Evolutionary conservation across 2,888 invertebrate genomes (phyloP).

Genomic region (Megalurothrips usitatus): DNA sequence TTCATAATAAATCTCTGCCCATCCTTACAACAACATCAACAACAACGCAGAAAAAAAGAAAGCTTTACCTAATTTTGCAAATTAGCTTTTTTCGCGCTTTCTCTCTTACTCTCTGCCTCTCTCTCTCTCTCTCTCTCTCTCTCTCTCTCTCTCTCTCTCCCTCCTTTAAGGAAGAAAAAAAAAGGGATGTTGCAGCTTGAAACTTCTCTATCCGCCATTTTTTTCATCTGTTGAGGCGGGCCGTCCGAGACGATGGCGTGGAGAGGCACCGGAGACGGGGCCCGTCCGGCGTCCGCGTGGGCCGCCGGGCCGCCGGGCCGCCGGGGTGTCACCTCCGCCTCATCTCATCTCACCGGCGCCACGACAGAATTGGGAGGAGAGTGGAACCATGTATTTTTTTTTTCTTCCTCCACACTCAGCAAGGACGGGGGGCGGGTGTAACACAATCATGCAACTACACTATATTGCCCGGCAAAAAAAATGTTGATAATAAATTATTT

Average conservation of each 20-base stretch:
- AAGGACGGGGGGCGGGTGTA: too few relatives aligned
- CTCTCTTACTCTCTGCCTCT: not conserved
- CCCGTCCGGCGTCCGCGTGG: not conserved
- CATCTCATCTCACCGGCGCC: too few relatives aligned
- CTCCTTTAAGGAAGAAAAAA: not conserved
- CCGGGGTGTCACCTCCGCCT: too few relatives aligned
- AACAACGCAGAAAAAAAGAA: not conserved
- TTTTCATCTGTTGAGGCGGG: slow-evolving; percentile 5
- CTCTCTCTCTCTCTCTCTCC: not conserved
- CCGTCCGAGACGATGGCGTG: not conserved
- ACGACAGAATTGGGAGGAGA: too few relatives aligned
- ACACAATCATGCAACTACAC: too few relatives aligned
- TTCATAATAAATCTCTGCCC: slow-evolving; percentile 14
- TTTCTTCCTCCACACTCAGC: too few relatives aligned
- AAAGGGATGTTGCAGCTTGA: not conserved
- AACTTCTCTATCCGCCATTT: not conserved
- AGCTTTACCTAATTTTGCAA: slow-evolving; percentile 21
- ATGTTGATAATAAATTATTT: too few relatives aligned
- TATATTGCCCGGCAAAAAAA: too few relatives aligned
- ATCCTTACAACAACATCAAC: not conserved
- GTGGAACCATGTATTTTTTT: too few relatives aligned
- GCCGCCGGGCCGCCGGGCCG: not conserved
- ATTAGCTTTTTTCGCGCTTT: not conserved
- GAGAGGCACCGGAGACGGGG: not conserved
- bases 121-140: too few relatives aligned